Evolutionary conservation across 2,888 invertebrate genomes (phyloP), one percentile per base, ranked within the genome.

Genomic region (Lasioglossum malachurum): DNA sequence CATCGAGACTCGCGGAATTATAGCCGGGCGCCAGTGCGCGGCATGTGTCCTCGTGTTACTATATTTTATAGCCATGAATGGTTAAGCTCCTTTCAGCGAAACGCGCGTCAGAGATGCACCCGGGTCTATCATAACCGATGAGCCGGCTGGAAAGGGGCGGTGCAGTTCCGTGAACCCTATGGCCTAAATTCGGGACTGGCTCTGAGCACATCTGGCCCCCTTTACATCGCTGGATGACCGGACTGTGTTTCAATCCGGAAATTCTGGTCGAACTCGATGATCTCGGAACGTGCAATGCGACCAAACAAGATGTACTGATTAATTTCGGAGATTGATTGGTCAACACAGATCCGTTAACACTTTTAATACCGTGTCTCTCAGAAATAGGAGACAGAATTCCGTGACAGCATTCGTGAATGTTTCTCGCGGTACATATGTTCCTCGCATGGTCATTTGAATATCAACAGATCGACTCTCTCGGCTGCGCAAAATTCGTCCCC

Each of bases 61-160:
- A 86, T 85, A 89, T 90, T 90, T 90, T 88, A 88, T 78, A 71
- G 88, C 85, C 87, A 89, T 87, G 90, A 90, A 88, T 88, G 88
- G 90, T 85, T 87, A 87, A 89, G 90, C 83, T 88, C 78, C 83
- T 89, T 87, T 86, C 79, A 82, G 14, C 82, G 23, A 19, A 35
- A 67, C 67, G 31, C 67, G 67, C 35, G 60, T 2, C 60, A 77
- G 72, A 78, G 83, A 90, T 79, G 89, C 88, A 77, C 49, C 19
- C 83, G 71, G 87, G 87, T 83, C 87, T 75, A 71, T 87, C 89
- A 84, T 84, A 75, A 76, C 78, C 71, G 77, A 71, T 19, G 84
- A 69, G 73, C 80, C 46, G 79, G 84, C 57, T 72, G 80, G 86
- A 82, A 89, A 89, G 82, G 87, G 90, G 84, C 88, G 90, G 83